Conservation (phyloP, 2,888 invertebrate species). For the Chalcosyrphus nemorum region DNA sequence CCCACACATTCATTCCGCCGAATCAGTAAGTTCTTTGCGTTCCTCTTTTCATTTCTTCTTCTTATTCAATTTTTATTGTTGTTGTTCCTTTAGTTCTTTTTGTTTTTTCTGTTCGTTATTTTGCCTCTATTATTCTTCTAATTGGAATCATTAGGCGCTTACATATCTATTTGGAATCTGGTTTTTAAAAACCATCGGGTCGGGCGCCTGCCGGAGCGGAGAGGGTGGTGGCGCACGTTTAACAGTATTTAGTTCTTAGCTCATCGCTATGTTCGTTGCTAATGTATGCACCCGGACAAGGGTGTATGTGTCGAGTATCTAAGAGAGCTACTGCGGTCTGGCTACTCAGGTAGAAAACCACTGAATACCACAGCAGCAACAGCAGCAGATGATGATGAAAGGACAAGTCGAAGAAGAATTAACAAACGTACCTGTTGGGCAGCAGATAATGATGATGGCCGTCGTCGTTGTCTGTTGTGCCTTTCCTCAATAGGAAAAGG, state of each 20-base stretch:
- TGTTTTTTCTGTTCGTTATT: slow-evolving; percentile 1
- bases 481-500: slow-evolving; percentile 5
- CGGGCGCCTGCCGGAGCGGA: no score
- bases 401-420: neutral
- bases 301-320: neutral
- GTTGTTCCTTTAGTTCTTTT: neutral
- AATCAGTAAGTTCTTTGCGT: slow-evolving; percentile 10
- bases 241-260: slow-evolving; percentile 48
- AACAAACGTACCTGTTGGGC: slow-evolving; percentile 25
- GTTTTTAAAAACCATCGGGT: neutral
- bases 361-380: neutral
- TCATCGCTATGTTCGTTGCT: slow-evolving; percentile 47
- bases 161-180: slow-evolving; percentile 42
- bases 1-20: slow-evolving; percentile 22
- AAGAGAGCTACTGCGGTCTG: neutral
- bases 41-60: slow-evolving; percentile 1
- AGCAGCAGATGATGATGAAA: neutral
- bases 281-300: neutral
- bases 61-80: neutral
- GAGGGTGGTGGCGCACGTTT: slow-evolving; percentile 11
- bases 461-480: slow-evolving; percentile 1
- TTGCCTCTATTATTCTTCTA: slow-evolving; percentile 45
- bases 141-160: slow-evolving; percentile 52
- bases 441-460: slow-evolving; percentile 3
- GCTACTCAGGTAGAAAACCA: neutral